Evolutionary conservation across 2,113 vertebrate genomes (phyloP), one percentile per base, ranked within the genome.

Genomic region (Bos indicus): DNA sequence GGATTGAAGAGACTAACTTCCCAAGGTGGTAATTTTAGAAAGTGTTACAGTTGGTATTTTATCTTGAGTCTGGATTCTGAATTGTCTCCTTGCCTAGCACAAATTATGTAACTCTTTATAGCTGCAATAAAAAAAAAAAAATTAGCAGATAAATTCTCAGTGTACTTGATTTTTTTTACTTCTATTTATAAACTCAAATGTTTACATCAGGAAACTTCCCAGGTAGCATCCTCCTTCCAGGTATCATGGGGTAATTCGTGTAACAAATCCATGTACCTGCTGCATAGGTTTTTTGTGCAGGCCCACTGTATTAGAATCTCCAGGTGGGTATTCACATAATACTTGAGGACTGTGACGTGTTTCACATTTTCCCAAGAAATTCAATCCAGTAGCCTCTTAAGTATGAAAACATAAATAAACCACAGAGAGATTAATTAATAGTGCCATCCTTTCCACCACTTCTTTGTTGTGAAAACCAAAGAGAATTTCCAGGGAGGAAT

Each of bases 381-480:
- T 59, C 28, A 90, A 60, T 67, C 5, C n/a, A 88, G 4, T 15
- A 46, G 26, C n/a, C 26, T 88, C 52, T 19, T 19, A 13, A 4
- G 13, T 40, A 28, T 28, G 46, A 88, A 96, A 90, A 67, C 40
- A 90, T 56, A 93, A 83, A 88, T n/a, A 78, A 88, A 52, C 3
- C 6, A 71, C n/a, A 36, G 80, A 62, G 40, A 95, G 96, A 96
- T 64, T 88, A 97, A 95, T 97, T 92, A 94, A 23, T 30, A 77
- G 8, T 60, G 11, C 13, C 48, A 94, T 94, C 26, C 14, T 90
- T 84, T 21, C 28, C n/a, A 56, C 21, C 43, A 92, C 46, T 82
- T 95, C 48, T 93, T 90, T 88, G 28, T 88, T 88, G 40, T 88
- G 46, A 95, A 95, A 97, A 91, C 26, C 57, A 40, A n/a, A 92